phyloP scores from a whole-genome alignment of 2,113 vertebrate species.

The Tenrec ecaudatus region DNA sequence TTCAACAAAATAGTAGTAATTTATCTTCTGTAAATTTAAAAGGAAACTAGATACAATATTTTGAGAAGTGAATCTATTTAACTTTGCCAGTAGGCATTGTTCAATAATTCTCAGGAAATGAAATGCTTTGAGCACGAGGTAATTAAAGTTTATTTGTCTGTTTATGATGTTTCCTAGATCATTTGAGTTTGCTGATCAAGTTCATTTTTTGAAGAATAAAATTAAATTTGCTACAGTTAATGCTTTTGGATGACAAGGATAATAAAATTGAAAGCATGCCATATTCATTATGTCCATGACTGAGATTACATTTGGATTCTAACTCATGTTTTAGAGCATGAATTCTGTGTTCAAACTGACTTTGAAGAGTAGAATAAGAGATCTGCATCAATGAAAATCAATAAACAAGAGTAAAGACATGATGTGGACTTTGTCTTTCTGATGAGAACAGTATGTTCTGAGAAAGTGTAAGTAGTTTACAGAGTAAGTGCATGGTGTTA shows the following conservation, averaged over 20 bases:
- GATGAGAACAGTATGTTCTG: not conserved
- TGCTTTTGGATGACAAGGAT: conserved; percentile 25
- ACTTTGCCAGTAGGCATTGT: conserved; percentile 6
- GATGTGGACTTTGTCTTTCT: not conserved
- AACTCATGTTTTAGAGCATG: conserved; percentile 14
- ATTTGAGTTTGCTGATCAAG: conserved; percentile 61
- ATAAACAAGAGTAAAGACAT: not conserved
- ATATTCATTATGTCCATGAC: not conserved
- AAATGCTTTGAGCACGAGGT: conserved; percentile 16
- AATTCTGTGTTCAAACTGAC: conserved; percentile 20
- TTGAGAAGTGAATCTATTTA: not conserved
- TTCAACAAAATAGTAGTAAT: conserved; percentile 12
- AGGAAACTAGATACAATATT: not conserved
- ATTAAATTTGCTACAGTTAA: conserved; percentile 49
- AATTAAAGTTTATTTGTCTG: conserved; percentile 24
- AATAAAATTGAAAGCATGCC: conserved; percentile 27
- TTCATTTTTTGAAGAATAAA: conserved; percentile 55
- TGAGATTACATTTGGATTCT: conserved; percentile 44
- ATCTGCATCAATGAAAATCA: not conserved
- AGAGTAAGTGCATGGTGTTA: too few species aligned
- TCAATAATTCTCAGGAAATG: conserved; percentile 51
- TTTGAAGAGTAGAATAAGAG: conserved; percentile 8
- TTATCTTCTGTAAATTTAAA: conserved; percentile 27
- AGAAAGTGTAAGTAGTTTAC: not conserved
- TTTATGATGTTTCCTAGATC: conserved; percentile 53